phyloP scores from a whole-genome alignment of 2,797 vertebrate species.

The Anas capensis region DNA sequence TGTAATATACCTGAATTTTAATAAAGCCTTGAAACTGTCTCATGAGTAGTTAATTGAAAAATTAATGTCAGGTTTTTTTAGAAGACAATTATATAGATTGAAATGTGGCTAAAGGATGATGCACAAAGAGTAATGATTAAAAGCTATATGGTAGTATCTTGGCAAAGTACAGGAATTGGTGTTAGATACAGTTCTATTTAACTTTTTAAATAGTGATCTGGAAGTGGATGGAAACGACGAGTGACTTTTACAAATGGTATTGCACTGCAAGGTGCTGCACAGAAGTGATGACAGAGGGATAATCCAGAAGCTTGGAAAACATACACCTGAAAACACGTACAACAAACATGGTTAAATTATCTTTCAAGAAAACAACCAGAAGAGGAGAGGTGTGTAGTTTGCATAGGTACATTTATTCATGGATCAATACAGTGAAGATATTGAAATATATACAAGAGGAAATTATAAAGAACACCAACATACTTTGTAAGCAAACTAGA shows the following conservation, averaged over 20 bases:
- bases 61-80: background rate
- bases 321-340: background rate
- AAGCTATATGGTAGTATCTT: background rate
- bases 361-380: too few relatives aligned
- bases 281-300: background rate
- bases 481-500: too few relatives aligned
- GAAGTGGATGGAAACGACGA: background rate
- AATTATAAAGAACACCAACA: too few relatives aligned
- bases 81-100: background rate
- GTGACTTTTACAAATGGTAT: background rate
- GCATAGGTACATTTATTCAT: too few relatives aligned
- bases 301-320: background rate
- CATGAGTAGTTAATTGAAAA: constrained; percentile 60
- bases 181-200: background rate
- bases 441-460: too few relatives aligned
- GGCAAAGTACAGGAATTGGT: background rate
- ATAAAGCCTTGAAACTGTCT: constrained; percentile 29
- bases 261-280: background rate
- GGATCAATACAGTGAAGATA: too few relatives aligned
- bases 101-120: constrained; percentile 14
- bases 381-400: too few relatives aligned
- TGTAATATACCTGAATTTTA: constrained; percentile 19
- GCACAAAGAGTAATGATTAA: background rate
- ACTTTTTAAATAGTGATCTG: background rate
- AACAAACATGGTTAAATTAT: too few relatives aligned